phyloP scores from a whole-genome alignment of 2,113 vertebrate genomes.

The Sigmodon hispidus region DNA sequence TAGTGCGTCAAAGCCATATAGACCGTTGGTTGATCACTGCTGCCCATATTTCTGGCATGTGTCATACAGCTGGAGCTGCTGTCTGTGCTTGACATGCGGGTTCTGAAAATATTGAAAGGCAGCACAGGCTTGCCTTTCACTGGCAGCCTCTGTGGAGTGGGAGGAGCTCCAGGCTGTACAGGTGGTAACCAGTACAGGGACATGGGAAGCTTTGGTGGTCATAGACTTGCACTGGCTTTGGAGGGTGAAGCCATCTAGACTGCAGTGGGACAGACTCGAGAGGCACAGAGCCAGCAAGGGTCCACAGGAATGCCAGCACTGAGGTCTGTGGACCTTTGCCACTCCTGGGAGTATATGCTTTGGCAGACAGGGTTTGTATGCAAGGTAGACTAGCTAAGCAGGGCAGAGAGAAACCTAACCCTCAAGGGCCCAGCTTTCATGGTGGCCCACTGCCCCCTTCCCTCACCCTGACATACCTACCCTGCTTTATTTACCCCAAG shows the following conservation, averaged over 20 bases:
- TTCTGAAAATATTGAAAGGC: neutral
- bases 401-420: too few species aligned
- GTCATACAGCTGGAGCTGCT: neutral
- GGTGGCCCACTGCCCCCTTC: accelerated
- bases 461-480: accelerated
- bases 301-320: neutral
- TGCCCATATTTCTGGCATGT: accelerated
- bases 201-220: accelerated
- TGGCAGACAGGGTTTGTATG: accelerated
- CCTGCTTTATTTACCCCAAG: neutral
- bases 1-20: neutral
- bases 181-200: neutral
- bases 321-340: neutral
- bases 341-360: neutral
- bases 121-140: neutral
- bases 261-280: accelerated
- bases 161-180: neutral
- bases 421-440: accelerated
- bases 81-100: accelerated
- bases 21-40: neutral
- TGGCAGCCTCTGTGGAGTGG: neutral
- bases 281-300: neutral
- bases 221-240: neutral
- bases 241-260: neutral
- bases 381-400: accelerated